These are phyloP conservation scores for Eumacrocentrus americanus DNA, from an alignment of 2,888 invertebrate species.

Conservation along the genomic window DNA sequence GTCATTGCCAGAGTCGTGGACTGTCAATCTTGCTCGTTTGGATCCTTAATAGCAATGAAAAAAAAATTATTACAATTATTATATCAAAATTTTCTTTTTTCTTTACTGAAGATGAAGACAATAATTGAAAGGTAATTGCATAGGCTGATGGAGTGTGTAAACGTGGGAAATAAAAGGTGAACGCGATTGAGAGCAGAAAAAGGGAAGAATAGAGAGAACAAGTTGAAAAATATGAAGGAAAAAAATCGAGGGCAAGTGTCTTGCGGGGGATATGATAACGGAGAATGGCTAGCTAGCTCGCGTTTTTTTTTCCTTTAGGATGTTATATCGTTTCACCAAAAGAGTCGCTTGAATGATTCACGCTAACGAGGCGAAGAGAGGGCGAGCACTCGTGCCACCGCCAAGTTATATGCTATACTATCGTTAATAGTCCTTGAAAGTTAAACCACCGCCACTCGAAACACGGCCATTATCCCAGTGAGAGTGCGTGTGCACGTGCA, in stretches of 20 bases:
- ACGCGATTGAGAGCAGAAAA: not conserved
- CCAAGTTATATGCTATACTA: slow-evolving; percentile 38
- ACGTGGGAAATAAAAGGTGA: not conserved
- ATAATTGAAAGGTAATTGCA: not conserved
- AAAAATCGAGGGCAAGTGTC: slow-evolving; percentile 13
- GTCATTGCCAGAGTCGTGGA: slow-evolving; percentile 62
- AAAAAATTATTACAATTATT: slow-evolving; percentile 23
- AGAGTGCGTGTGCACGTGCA: slow-evolving; percentile 30
- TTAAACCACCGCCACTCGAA: slow-evolving; percentile 51
- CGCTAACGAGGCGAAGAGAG: slow-evolving; percentile 24
- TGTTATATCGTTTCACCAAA: not conserved
- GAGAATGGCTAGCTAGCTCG: slow-evolving; percentile 7
- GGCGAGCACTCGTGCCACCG: slow-evolving; percentile 29
- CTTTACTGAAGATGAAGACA: not conserved
- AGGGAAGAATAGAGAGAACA: not conserved
- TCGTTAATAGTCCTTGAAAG: slow-evolving; percentile 51
- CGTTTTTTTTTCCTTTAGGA: not conserved
- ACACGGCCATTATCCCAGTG: slow-evolving; percentile 43
- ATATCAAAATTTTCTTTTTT: too few relatives aligned
- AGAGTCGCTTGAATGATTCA: slow-evolving; percentile 23
- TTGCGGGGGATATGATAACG: slow-evolving; percentile 8
- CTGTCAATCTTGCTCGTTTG: slow-evolving; percentile 62
- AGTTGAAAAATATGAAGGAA: not conserved
- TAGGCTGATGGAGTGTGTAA: not conserved
- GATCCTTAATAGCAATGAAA: slow-evolving; percentile 57